A percentile compares a stretch with the other conserved stretches of the same genome.
Evolutionary conservation across 1,140 invertebrate species (phyloP).

Genomic region (Archegozetes longisetosus): DNA sequence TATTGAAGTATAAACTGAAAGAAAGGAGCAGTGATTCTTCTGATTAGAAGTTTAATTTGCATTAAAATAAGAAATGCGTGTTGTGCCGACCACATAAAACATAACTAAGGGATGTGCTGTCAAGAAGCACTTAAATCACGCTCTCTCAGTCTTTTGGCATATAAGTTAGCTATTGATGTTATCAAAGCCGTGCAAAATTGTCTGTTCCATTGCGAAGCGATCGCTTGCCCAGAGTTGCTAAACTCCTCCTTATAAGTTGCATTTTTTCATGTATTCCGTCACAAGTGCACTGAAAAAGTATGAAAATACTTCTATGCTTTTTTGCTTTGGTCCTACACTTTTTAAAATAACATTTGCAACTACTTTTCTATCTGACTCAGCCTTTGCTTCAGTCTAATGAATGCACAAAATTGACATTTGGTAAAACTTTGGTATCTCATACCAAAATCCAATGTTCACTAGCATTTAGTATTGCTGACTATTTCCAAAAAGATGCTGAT

Average conservation of each 20-base stretch:
- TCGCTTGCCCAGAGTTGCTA: background rate
- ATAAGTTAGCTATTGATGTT: background rate
- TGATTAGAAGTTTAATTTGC: too few species aligned
- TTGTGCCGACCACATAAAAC: too few species aligned
- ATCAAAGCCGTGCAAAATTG: background rate
- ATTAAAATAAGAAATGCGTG: too few species aligned
- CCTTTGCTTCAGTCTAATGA: background rate
- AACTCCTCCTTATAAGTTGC: background rate
- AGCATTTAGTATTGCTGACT: too few species aligned
- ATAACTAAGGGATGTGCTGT: background rate
- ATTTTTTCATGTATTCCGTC: background rate
- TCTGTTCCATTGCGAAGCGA: background rate
- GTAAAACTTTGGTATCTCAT: too few species aligned
- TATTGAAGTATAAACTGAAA: too few species aligned
- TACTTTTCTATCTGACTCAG: background rate
- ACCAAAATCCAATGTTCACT: too few species aligned
- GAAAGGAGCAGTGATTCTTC: too few species aligned
- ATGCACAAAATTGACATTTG: background rate
- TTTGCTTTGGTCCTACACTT: background rate
- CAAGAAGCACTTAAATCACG: background rate
- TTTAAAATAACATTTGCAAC: background rate
- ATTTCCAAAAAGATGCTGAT: background rate
- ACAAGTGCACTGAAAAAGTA: background rate
- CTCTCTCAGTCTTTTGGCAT: background rate
- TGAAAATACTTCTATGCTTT: background rate